Base-by-base conservation (phyloP, 2,113 vertebrate species). In the Brachirus orientalis region DNA sequence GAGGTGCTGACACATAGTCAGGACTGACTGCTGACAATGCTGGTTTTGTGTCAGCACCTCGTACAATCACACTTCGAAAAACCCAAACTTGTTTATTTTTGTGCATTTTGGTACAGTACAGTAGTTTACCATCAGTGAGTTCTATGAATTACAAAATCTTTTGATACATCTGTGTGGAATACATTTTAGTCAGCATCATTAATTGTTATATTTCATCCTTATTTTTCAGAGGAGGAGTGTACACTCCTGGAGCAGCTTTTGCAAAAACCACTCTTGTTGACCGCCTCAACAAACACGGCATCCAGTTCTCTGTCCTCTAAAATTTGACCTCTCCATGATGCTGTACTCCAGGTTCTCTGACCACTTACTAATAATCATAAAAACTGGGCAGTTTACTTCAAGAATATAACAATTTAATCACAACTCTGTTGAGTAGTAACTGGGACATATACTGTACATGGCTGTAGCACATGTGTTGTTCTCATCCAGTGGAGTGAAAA, bases 191-290 rank as follows among this genome's bases (percentile, higher is more conserved):
- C 28, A 28, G 28, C 28, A 28, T 40, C 9, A 13, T 13, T 16
- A 16, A 35, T 0, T 63, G 37, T 48, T 16, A 33, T 5, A 19
- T 72, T 48, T 6, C 36, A 3, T 52, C 6, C 11, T 67, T 69
- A 7, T 1, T 80, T 69, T 69, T 13, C 88, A 99, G 97, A 53
- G 98, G 98, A 33, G 97, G 98, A 0, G 97, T 99, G 0, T 99
- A 95, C 79, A 92, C 95, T 43, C 97, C 98, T 0, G 97, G 95
- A 91, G 96, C 95, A 4, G 95, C 72, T 10, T 99, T 99, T 77
- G 94, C 86, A 33, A 96, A 93, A 88, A 99, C 96, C 71, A 96
- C 93, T 33, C 76, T 98, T 75, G 93, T 97, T 10, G 91, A 99
- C 63, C 95, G 96, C 38, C 96, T 99, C 64, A 92, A 94, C 91